Evolutionary conservation across 2,113 vertebrate genomes (phyloP).

Genomic region (Ciconia stormi): DNA sequence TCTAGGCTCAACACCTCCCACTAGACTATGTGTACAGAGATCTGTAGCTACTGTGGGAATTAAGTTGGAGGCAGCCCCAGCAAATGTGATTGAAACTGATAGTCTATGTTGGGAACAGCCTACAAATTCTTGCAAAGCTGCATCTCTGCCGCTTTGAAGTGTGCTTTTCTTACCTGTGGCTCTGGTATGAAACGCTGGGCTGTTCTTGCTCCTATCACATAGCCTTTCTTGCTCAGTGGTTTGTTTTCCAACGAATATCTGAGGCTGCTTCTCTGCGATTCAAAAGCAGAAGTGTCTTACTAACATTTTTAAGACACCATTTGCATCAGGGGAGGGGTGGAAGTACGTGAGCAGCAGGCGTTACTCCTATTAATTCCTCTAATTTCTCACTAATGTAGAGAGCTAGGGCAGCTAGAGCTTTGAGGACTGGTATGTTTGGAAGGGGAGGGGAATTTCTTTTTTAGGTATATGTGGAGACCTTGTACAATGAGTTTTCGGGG

Average conservation of each 20-base stretch:
- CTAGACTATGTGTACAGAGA: not conserved
- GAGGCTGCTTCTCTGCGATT: slow-evolving; percentile 69
- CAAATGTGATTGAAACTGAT: not conserved
- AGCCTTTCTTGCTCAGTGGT: slow-evolving; percentile 81
- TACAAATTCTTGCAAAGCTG: not conserved
- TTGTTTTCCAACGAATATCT: slow-evolving; percentile 58
- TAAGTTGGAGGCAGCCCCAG: not conserved
- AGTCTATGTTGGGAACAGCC: not conserved
- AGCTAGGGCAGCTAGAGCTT: not conserved
- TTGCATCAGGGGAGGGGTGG: not conserved
- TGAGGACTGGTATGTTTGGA: rapidly evolving
- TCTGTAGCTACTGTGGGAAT: rapidly evolving
- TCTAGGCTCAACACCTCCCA: not conserved
- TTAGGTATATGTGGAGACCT: not conserved
- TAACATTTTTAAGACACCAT: rapidly evolving
- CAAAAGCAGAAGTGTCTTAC: not conserved
- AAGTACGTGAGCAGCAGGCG: rapidly evolving
- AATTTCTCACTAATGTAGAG: not conserved
- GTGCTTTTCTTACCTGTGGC: slow-evolving; percentile 64
- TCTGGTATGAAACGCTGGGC: slow-evolving; percentile 64
- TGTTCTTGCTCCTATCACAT: slow-evolving; percentile 82
- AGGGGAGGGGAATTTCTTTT: not conserved
- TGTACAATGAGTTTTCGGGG: not conserved
- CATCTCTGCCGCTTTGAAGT: not conserved
- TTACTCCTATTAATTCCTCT: not conserved